Base-by-base conservation (phyloP, 1,140 invertebrate species). In the Bombus polaris region DNA sequence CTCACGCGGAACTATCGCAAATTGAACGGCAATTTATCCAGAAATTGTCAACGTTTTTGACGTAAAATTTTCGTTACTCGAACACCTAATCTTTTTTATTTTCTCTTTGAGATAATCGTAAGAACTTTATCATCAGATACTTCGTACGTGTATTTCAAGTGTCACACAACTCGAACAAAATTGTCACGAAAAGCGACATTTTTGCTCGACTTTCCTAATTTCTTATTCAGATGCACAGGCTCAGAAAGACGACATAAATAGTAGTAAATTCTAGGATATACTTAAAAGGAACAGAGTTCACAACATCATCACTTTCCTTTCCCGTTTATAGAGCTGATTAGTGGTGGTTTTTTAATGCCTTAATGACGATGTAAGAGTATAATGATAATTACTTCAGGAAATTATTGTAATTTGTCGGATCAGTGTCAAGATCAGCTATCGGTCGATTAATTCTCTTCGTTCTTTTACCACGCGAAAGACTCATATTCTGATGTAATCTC, bases 1-100 rank as follows among this genome's bases (percentile, higher is more conserved):
- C 28, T 62, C 59, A 13, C 59, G 57, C 57, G 70, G 15, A 32
- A 70, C 44, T 32, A 39, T 42, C 73, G 81, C 35, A 39, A 65
- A 82, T 74, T 35, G 80, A 82, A 74, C 53, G 35, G 13, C 73
- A 5, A 83, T 83, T 42, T 25, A 66, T 65, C 39, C 44, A 25
- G 28, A 13, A 57, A 81, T 72, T 32, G 68, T 72, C 68, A 22
- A 59, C 35, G 32, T 39, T 57, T 13, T 8, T 47, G 79, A 32
- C 28, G 9, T 8, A 39, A 62, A 62, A 62, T 62, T 62, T n/a
- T 28, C 59, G 28, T 62, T n/a, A n/a, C 59, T n/a, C 59, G 59
- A 62, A 62, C 2, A n/a, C 28, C 12, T 39, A 59, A n/a, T 53
- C 47, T 47, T 70, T 47, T 71, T 71, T 57, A 81, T 79, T 79